Evolutionary conservation across 1,140 invertebrate species (phyloP).

Genomic region (Neotoxoptera formosana): DNA sequence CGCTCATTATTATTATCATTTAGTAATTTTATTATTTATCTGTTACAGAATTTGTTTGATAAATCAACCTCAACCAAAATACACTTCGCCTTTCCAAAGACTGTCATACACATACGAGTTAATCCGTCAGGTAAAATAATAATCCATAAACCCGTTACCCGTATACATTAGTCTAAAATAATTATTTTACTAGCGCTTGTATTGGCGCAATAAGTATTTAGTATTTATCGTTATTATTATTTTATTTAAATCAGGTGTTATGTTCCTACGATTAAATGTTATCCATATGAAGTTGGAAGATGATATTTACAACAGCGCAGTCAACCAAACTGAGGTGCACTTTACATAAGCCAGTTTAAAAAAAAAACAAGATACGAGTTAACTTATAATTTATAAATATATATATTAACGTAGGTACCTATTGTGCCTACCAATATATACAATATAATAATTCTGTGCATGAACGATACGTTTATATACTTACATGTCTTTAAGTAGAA

Average conservation of each 20-base stretch:
- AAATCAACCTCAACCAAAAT: background rate
- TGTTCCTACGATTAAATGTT: conserved; percentile 21
- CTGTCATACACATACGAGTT: conserved; percentile 16
- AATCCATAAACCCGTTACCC: rapidly evolving
- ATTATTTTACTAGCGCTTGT: background rate
- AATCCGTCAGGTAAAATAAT: conserved; percentile 55
- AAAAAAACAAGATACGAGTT: background rate
- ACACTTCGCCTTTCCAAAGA: background rate
- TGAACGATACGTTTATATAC: background rate
- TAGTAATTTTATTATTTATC: background rate
- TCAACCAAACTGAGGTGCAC: background rate
- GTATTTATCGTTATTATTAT: background rate
- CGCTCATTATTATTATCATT: background rate
- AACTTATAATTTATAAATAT: background rate
- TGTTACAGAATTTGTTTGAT: conserved; percentile 29
- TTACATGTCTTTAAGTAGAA: background rate
- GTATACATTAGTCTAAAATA: background rate
- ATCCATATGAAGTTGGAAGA: background rate
- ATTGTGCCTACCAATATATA: no score
- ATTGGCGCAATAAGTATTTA: background rate
- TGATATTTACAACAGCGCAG: background rate
- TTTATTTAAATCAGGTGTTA: conserved; percentile 31
- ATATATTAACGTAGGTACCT: no score
- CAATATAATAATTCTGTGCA: background rate
- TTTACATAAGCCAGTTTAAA: background rate